Evolutionary conservation across 2,113 vertebrate genomes (phyloP), one percentile per base, ranked within the genome.

Genomic region (Aleadryas rufinucha): DNA sequence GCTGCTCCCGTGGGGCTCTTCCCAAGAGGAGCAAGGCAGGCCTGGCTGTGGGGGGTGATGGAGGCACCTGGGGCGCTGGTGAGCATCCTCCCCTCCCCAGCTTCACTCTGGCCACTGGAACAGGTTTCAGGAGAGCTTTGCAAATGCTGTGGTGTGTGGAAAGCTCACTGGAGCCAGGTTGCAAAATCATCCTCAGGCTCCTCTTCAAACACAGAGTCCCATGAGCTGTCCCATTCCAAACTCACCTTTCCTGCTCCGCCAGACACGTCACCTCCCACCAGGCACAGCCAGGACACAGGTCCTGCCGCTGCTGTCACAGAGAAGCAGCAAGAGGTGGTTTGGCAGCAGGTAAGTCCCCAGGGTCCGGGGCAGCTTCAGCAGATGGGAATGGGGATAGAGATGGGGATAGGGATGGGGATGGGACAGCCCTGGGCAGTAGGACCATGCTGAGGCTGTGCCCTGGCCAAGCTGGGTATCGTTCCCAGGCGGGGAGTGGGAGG

Each of bases 211-310:
- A 12, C 35, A 3, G 11, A 75, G 39, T 81, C 78, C 79, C 86
- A 76, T 37, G 89, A 80, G 83, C 49, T 45, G n/a, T 54, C 66
- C 75, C 84, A 7, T 59, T 52, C 57, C 1, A 3, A 71, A 96
- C 96, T 96, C 93, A 85, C 95, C 86, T 94, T 95, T 96, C 96
- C 96, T 72, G 96, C 96, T 96, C 79, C 1, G 0, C 95, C 89
- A 79, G 95, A 39, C 1, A 1, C 1, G 37, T 42, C 91, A 4
- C 86, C 95, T 88, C 96, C 95, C 37, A 87, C 35, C 74, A 28
- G 7, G 17, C 72, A 4, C 33, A 41, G 37, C 37, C 70, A 2
- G 59, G 47, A 54, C 64, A 13, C 59, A 28, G 74, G 35, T 93
- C 90, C 85, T 1, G 56, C 50, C 10, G 1, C 33, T 4, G 13